These are phyloP conservation scores for Sinocyclocheilus maitianheensis DNA, from an alignment of 2,113 vertebrate species.

Conservation along the genomic window DNA sequence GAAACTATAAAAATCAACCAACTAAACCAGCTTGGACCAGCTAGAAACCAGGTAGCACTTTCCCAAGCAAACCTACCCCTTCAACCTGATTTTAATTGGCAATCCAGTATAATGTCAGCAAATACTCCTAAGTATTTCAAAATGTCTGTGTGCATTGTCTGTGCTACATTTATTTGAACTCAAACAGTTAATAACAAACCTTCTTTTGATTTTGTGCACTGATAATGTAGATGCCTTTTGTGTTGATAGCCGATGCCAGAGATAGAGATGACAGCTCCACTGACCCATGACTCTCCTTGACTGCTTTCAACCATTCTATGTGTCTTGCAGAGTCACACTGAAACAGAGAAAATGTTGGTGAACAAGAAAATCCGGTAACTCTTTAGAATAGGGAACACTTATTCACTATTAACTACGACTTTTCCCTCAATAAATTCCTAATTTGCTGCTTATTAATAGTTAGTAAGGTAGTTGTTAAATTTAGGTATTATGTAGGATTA, in stretches of 20 bases:
- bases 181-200: conserved; percentile 62
- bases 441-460: too few relatives aligned
- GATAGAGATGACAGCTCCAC: conserved; percentile 93
- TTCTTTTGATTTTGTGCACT: conserved; percentile 68
- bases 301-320: conserved; percentile 91
- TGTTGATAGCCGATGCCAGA: conserved; percentile 90
- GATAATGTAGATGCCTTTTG: conserved; percentile 84
- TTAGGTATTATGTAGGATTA: too few relatives aligned
- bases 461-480: too few relatives aligned
- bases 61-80: not conserved
- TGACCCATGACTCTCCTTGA: conserved; percentile 94
- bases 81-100: not conserved
- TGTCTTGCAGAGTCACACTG: conserved; percentile 88
- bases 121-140: not conserved
- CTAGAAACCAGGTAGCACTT: conserved; percentile 1
- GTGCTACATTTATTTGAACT: not conserved
- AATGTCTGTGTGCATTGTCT: not conserved
- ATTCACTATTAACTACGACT: too few relatives aligned
- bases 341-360: conserved; percentile 27
- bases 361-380: not conserved
- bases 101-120: not conserved
- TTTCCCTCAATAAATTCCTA: too few relatives aligned
- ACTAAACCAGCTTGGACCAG: not conserved
- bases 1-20: not conserved
- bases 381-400: too few relatives aligned